Conservation (phyloP, 2,113 vertebrate genomes). For the Patagioenas fasciata region DNA sequence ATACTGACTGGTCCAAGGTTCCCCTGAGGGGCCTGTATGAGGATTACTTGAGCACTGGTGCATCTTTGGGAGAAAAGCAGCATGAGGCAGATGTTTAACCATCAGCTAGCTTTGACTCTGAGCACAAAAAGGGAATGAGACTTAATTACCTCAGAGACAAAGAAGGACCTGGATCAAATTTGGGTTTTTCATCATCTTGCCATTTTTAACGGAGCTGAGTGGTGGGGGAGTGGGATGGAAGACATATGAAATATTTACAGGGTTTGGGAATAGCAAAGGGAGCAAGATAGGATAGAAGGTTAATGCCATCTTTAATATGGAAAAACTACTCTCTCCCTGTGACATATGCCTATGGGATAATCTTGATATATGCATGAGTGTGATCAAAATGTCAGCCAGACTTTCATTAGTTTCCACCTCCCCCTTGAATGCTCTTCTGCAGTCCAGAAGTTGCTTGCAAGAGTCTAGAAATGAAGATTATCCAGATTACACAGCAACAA, state of each 20-base stretch:
- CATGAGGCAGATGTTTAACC: neutral
- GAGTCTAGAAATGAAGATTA: slow-evolving; percentile 50
- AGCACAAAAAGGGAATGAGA: neutral
- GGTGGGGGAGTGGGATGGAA: neutral
- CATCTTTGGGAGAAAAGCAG: neutral
- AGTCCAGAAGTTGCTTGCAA: slow-evolving; percentile 41
- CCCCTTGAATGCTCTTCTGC: slow-evolving; percentile 65
- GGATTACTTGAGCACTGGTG: neutral
- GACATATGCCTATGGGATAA: slow-evolving; percentile 78
- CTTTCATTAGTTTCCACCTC: slow-evolving; percentile 75
- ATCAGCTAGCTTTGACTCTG: neutral
- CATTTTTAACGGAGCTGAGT: neutral
- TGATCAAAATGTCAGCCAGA: slow-evolving; percentile 80
- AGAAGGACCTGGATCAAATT: neutral
- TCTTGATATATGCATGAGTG: slow-evolving; percentile 75
- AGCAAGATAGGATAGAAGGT: slow-evolving; percentile 72
- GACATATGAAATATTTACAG: slow-evolving; percentile 77
- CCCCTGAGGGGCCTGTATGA: neutral
- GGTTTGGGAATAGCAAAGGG: slow-evolving; percentile 72
- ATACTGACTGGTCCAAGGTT: neutral
- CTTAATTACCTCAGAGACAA: slow-evolving; percentile 43
- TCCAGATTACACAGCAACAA: neutral
- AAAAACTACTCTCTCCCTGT: slow-evolving; percentile 76
- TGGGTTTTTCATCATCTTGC: slow-evolving; percentile 50
- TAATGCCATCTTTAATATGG: slow-evolving; percentile 80